A percentile compares a stretch with the other conserved stretches of the same genome.
These are phyloP conservation scores for Amphimallon solstitiale DNA, from an alignment of 2,888 invertebrate genomes.

Conservation along the genomic window DNA sequence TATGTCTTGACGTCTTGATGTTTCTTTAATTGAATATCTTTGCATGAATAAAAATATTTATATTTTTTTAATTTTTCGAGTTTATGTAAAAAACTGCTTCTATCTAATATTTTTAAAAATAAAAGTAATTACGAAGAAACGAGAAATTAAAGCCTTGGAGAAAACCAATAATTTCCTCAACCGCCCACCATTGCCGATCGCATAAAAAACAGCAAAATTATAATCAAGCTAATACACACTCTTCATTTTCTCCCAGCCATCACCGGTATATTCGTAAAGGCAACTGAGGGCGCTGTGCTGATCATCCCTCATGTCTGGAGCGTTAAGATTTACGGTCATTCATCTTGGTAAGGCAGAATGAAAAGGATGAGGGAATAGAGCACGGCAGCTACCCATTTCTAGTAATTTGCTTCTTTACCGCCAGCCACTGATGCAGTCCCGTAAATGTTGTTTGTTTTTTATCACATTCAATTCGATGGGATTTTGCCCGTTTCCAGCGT, in stretches of 20 bases:
- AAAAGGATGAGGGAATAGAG: slow-evolving; percentile 39
- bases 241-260: slow-evolving; percentile 45
- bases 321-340: slow-evolving; percentile 58
- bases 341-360: slow-evolving; percentile 56
- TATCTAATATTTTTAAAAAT: too few species aligned
- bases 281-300: slow-evolving; percentile 47
- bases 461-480: slow-evolving; percentile 25
- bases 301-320: slow-evolving; percentile 58
- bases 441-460: slow-evolving; percentile 48
- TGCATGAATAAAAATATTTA: too few species aligned
- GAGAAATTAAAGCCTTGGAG: too few species aligned
- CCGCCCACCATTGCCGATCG: too few species aligned
- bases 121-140: too few species aligned
- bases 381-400: slow-evolving; percentile 20
- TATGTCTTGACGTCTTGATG: too few species aligned
- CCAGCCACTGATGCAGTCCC: slow-evolving; percentile 46
- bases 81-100: too few species aligned
- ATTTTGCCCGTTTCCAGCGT: slow-evolving; percentile 4
- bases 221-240: slow-evolving; percentile 53
- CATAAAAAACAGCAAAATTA: slow-evolving; percentile 47
- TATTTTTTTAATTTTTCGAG: too few species aligned
- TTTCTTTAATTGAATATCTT: too few species aligned
- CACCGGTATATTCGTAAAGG: slow-evolving; percentile 13
- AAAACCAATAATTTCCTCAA: too few species aligned
- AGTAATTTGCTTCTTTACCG: slow-evolving; percentile 51